Base-by-base conservation (phyloP, 2,888 invertebrate genomes). In the Zonitis immaculata region DNA sequence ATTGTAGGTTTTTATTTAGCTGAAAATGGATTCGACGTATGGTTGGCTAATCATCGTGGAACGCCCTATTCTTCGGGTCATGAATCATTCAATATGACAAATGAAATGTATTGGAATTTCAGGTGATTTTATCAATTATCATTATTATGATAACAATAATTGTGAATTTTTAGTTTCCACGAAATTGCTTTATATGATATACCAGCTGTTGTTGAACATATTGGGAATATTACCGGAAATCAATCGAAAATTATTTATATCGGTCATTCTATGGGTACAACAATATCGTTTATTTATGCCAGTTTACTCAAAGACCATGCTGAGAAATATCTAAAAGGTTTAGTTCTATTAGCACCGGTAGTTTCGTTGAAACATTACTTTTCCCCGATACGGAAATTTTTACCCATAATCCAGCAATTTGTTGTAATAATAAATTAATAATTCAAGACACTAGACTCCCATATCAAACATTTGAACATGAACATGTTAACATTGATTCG, bases 211-310 rank as follows among this genome's bases (percentile, higher is more conserved):
- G 3, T 48, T 2, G 48, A 48, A 25, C 18, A 48, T 28, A 48
- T 48, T 18, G 14, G 2, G 1, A 26, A 39, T n/a, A 12, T 22
- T 42, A 48, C 25, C 16, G 42, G 42, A 14, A 26, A 48, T 18
- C 27, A 7, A 7, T 45, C n/a, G 3, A 48, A 42, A 42, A 42
- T 48, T 6, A 16, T 42, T 27, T 48, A 48, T 28, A 39, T 48
- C 1, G 48, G 48, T 11, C 50, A 50, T 32, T 50, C 50, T 11
- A 44, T 50, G 50, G 50, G 50, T 7, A 16, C 30, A n/a, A 44
- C 35, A 22, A 25, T 50, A 12, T 20, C 30, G 1, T 26, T 50
- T 9, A 30, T 50, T 27, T 50, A 50, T 25, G 14, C 50, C 0
- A 44, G 50, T 44, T 12, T 50, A 8, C 28, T 25, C 7, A 44